Evolutionary conservation across 2,797 vertebrate genomes (phyloP), one percentile per base, ranked within the genome.

Genomic region (Melanogrammus aeglefinus): DNA sequence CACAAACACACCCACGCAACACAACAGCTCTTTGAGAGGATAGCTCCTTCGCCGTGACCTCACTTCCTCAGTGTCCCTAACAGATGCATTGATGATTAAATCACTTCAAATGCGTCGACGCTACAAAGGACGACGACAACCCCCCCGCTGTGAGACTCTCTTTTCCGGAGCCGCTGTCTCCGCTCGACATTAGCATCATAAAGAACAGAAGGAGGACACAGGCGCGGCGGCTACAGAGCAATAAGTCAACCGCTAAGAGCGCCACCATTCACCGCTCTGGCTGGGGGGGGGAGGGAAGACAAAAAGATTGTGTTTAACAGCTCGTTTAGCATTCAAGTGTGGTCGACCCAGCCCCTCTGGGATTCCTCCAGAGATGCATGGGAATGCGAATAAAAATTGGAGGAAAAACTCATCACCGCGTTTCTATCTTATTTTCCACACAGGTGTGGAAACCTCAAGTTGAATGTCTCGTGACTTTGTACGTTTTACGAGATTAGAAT

Each of bases 271-370:
- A n/a, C 4, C 21, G 51, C 51, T 63, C n/a, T n/a, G 47, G 47
- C 14, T 14, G 47, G 47, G 47, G 47, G 47, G 47, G 47, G 47
- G 47, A 21, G 47, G 47, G 47, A 51, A 2, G 21, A 63, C 3
- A n/a, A 63, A n/a, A 63, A 63, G 86, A 90, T 92, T 92, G 91
- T 90, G 90, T 91, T 90, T 90, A 92, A 91, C 90, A 91, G 85
- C 89, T 90, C 91, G 91, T 92, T 91, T 91, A 90, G 88, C 87
- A 92, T 92, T 90, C 89, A 84, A 83, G 88, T 90, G 75, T 80
- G 79, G 90, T 86, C 90, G 88, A 83, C 77, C 86, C 83, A 77
- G 76, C 81, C 91, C 88, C 86, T 82, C 73, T 72, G 72, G 85
- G 88, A 91, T 86, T 91, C 89, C 87, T 91, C 87, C 88, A 82